Evolutionary conservation across 2,888 invertebrate species (phyloP), one percentile per base, ranked within the genome.

Genomic region (Ormia ochracea): DNA sequence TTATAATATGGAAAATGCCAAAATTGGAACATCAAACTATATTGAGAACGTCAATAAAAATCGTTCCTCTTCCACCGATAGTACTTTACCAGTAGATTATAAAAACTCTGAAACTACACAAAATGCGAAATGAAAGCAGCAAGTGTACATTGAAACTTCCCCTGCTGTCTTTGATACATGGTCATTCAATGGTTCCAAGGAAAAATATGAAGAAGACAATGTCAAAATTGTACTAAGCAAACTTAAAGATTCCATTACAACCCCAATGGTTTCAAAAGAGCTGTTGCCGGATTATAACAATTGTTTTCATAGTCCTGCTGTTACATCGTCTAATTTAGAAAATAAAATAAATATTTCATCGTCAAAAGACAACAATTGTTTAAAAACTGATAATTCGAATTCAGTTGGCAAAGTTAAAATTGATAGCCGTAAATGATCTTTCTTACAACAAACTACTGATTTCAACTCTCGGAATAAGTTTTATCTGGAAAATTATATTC

Each of bases 211-310:
- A 50, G 41, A 70, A 61, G 65, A 75, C 70, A 75, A 74, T 68
- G 73, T 68, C 28, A 61, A 78, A 31, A 61, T 78, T 50, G 36
- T 58, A 14, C 63, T 78, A 12, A 43, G 61, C 1, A 78, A 78
- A 61, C 38, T 73, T 0, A 78, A 73, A 43, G 3, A 31, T 38
- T 33, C 33, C 2, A 50, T 31, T 43, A 31, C 50, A n/a, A 12
- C 28, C 17, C 23, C 19, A 43, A 56, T 31, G 19, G 14, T 14
- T 26, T 19, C 31, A 56, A 73, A 73, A 33, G 31, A 33, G 38
- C 45, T 54, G 7, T 48, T 31, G 26, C 61, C 52, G 21, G 73
- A 73, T 56, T 73, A 48, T 10, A 73, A 45, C 9, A 48, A 54
- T 36, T 50, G 50, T 43, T 26, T 23, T 38, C n/a, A 33, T 77